phyloP scores from a whole-genome alignment of 2,113 vertebrate genomes.

The Gymnogyps californianus region DNA sequence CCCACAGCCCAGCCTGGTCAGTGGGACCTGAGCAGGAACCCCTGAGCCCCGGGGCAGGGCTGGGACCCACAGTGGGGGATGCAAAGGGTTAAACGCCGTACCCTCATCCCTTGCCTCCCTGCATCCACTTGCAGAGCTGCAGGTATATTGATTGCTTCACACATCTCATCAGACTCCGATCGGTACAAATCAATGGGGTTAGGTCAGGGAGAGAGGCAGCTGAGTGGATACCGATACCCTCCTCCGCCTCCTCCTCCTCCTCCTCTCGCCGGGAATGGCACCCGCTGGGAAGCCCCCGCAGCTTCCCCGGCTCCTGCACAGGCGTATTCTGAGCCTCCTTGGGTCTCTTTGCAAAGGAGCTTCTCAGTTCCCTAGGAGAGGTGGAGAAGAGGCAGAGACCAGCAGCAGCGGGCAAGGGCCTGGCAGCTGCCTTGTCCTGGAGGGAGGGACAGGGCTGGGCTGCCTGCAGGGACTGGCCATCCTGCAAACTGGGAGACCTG shows the following conservation, averaged over 20 bases:
- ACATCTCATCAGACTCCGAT: not conserved
- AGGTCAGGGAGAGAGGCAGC: not conserved
- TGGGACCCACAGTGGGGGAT: fast-evolving
- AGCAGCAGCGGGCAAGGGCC: not conserved
- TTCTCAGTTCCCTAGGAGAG: fast-evolving
- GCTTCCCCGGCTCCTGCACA: not conserved
- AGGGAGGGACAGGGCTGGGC: not conserved
- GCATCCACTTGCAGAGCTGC: not conserved
- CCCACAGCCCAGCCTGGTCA: not conserved
- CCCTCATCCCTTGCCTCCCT: not conserved
- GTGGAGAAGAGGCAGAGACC: not conserved
- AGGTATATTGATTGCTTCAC: not conserved
- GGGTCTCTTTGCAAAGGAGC: not conserved
- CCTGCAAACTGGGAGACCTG: not conserved
- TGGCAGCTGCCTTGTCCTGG: not conserved
- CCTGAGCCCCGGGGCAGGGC: not conserved
- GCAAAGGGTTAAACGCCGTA: not conserved
- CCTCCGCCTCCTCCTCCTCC: not conserved
- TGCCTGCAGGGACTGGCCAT: not conserved
- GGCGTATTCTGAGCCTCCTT: fast-evolving
- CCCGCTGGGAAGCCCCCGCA: not conserved
- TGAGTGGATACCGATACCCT: not conserved
- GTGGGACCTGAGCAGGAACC: not conserved
- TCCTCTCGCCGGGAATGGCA: not conserved
- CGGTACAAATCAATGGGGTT: not conserved